phyloP scores from a whole-genome alignment of 2,888 invertebrate genomes.

The Drosophila barbarae region DNA sequence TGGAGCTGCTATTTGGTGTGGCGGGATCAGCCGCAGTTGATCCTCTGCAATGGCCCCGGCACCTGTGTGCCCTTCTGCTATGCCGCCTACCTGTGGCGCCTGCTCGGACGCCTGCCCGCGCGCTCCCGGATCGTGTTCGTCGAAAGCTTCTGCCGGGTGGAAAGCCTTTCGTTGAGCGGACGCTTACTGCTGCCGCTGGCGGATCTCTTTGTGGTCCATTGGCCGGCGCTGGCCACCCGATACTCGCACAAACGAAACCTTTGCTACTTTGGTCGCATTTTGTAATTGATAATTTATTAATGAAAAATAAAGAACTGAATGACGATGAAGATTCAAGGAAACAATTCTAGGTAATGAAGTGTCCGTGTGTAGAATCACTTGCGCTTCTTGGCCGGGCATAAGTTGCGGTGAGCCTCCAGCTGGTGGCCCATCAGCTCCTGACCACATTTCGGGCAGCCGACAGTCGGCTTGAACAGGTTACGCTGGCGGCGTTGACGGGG shows the following conservation, averaged over 20 bases:
- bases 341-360: background rate
- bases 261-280: conserved; percentile 88
- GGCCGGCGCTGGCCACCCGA: conserved; percentile 85
- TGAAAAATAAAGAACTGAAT: background rate
- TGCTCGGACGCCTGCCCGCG: conserved; percentile 82
- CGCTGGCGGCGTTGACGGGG: conserved; percentile 67
- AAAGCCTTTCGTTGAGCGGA: conserved; percentile 92
- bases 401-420: conserved; percentile 73
- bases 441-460: conserved; percentile 76
- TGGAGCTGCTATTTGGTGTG: conserved; percentile 86
- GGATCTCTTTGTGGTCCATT: conserved; percentile 95
- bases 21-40: conserved; percentile 87
- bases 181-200: conserved; percentile 90
- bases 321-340: background rate
- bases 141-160: conserved; percentile 96
- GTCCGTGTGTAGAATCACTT: background rate
- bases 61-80: conserved; percentile 96
- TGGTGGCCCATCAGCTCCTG: conserved; percentile 66
- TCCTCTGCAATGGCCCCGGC: conserved; percentile 97
- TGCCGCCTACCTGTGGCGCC: conserved; percentile 87
- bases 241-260: conserved; percentile 80
- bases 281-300: conserved; percentile 55
- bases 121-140: conserved; percentile 91
- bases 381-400: conserved; percentile 60
- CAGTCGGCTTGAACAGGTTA: conserved; percentile 63